phyloP scores from a whole-genome alignment of 2,797 vertebrate genomes.

The Epinephelus awoara region DNA sequence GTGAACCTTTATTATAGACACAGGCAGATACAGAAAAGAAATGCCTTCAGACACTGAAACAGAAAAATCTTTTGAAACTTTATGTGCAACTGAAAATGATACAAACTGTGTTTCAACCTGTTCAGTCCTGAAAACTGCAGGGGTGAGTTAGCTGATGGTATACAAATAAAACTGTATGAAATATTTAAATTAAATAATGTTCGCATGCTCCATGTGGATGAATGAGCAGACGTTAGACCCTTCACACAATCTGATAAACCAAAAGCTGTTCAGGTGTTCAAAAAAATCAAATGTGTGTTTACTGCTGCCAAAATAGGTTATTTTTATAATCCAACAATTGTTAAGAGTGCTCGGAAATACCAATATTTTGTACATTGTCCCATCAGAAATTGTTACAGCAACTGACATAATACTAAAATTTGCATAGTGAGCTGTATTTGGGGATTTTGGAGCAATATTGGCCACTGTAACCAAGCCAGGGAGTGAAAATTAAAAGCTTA shows the following conservation, averaged over 20 bases:
- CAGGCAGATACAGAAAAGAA: constrained; percentile 44
- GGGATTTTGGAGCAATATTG: background rate
- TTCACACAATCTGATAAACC: background rate
- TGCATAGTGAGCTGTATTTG: background rate
- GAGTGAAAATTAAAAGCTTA: constrained; percentile 9
- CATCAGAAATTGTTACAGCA: background rate
- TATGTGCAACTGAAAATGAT: constrained; percentile 40
- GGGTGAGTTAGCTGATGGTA: background rate
- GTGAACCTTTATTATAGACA: constrained; percentile 54
- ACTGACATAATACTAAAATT: constrained; percentile 1
- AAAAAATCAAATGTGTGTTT: background rate
- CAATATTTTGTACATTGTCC: background rate
- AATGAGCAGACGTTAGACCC: constrained; percentile 6
- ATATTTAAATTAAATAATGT: constrained; percentile 14
- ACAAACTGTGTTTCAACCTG: constrained; percentile 11
- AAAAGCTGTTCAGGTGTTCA: background rate
- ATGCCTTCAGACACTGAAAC: constrained; percentile 34
- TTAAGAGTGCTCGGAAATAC: background rate
- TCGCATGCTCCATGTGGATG: background rate
- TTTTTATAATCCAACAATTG: background rate
- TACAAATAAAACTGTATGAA: background rate
- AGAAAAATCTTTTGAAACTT: constrained; percentile 19
- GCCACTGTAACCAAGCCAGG: background rate
- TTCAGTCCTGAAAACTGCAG: constrained; percentile 7
- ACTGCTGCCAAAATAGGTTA: background rate